phyloP scores from a whole-genome alignment of 2,888 invertebrate species.

The Drosophila bunnanda region DNA sequence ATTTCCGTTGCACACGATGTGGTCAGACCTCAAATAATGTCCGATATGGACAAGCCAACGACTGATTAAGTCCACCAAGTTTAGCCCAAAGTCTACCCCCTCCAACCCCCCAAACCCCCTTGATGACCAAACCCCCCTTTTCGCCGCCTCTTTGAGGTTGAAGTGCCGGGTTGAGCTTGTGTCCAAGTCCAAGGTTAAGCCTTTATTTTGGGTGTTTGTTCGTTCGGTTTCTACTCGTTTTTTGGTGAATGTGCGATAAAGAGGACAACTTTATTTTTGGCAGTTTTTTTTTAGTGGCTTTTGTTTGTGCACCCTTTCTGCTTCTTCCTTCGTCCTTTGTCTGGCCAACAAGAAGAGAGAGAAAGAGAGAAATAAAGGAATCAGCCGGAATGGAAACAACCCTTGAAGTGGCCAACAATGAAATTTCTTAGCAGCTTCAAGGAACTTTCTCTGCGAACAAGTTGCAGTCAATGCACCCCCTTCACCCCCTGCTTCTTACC shows the following conservation, averaged over 20 bases:
- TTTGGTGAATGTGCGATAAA: constrained; percentile 39
- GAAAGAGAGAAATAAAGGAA: constrained; percentile 6
- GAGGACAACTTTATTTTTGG: constrained; percentile 59
- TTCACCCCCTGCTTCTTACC: constrained; percentile 14
- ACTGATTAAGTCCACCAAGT: constrained; percentile 55
- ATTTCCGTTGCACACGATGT: constrained; percentile 7
- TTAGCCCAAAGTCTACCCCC: neutral
- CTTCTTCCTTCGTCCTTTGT: constrained; percentile 23
- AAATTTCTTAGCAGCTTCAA: constrained; percentile 62
- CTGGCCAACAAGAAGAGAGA: constrained; percentile 19
- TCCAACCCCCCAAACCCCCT: too few relatives aligned
- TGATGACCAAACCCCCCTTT: neutral
- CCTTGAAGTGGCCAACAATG: constrained; percentile 51
- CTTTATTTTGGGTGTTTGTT: constrained; percentile 40
- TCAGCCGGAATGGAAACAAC: constrained; percentile 42
- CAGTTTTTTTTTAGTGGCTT: constrained; percentile 35
- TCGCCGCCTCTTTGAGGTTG: constrained; percentile 16
- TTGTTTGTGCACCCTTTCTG: constrained; percentile 28
- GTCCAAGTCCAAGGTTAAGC: constrained; percentile 73
- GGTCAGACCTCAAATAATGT: constrained; percentile 14
- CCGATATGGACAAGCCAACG: constrained; percentile 53
- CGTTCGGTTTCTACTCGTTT: constrained; percentile 11
- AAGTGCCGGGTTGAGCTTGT: constrained; percentile 38
- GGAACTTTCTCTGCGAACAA: constrained; percentile 53
- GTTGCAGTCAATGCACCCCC: constrained; percentile 81